phyloP scores from a whole-genome alignment of 2,113 vertebrate species.

The Rattus norvegicus region DNA sequence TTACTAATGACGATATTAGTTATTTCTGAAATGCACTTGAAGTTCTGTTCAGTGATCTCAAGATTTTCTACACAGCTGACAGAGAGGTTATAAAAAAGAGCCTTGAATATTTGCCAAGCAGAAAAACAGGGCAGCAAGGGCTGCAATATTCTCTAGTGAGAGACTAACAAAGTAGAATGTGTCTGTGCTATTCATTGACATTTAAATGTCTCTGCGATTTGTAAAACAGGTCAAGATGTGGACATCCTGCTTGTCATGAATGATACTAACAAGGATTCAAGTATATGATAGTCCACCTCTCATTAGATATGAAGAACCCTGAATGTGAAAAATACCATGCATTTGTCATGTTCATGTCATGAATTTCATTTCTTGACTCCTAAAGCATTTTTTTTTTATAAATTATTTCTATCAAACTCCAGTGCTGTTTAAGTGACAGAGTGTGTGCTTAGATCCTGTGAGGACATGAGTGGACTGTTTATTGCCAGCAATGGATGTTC shows the following conservation, averaged over 20 bases:
- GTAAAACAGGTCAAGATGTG: conserved; percentile 69
- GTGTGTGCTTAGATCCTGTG: conserved; percentile 29
- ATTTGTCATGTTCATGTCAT: conserved; percentile 68
- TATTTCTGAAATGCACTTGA: conserved; percentile 31
- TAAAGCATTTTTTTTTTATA: conserved; percentile 77
- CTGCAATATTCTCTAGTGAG: background rate
- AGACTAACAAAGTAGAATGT: background rate
- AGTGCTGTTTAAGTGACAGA: conserved; percentile 68
- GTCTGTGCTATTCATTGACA: background rate
- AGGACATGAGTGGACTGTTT: conserved; percentile 59
- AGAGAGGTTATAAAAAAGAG: background rate
- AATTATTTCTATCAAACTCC: conserved; percentile 70
- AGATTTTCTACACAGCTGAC: background rate
- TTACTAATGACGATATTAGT: background rate
- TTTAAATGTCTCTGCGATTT: conserved; percentile 31
- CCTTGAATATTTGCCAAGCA: background rate
- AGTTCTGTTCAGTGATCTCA: background rate
- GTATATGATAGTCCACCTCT: conserved; percentile 77
- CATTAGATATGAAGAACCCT: conserved; percentile 55
- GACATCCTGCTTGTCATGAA: conserved; percentile 62
- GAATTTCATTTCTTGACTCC: conserved; percentile 71
- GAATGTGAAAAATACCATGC: background rate
- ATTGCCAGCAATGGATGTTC: conserved; percentile 45
- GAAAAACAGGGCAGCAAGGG: background rate
- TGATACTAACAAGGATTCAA: conserved; percentile 74